Base-by-base conservation (phyloP, 2,888 invertebrate species). In the Diadegma fenestrale region DNA sequence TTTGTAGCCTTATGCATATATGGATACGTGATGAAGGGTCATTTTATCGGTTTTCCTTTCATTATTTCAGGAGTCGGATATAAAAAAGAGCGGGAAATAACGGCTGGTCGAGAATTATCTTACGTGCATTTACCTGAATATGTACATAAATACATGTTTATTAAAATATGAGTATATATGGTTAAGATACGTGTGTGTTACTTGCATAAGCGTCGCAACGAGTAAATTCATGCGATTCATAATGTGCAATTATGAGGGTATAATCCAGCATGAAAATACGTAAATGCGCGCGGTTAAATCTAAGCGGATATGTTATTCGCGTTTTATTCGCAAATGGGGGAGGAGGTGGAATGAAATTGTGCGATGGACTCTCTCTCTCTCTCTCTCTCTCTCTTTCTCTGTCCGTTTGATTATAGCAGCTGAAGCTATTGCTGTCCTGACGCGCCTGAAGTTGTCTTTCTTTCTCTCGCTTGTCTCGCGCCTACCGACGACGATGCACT, bases 181-280 rank as follows among this genome's bases (percentile, higher is more conserved):
- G 12, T 72, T 41, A n/a, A n/a, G 12, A 37, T 10, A 22, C 17
- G 17, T 6, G 51, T 33, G 30, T 78, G 33, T 58, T 68, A 69
- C 68, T 69, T 72, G 58, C 61, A 75, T 19, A 75, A 75, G 69
- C 54, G 75, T 76, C 64, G 71, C 75, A 68, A 63, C 45, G 75
- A 26, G 69, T 43, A 77, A 77, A 80, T 84, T 77, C 84, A 71
- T 80, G 76, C 76, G 22, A 80, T 66, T 84, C 45, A 77, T 72
- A 80, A 72, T 66, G 76, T 77, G 66, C 84, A 76, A 84, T 80
- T 84, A 84, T 77, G 58, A 84, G 72, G 80, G 76, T 58, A 79
- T 75, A 80, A 80, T 80, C 79, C 54, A 83, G 63, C 83, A 75
- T 83, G 83, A 80, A 83, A 83, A 83, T 83, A 83, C 82, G 78